These are phyloP conservation scores for Fundulus diaphanus DNA, from an alignment of 2,797 vertebrate genomes.

Conservation along the genomic window DNA sequence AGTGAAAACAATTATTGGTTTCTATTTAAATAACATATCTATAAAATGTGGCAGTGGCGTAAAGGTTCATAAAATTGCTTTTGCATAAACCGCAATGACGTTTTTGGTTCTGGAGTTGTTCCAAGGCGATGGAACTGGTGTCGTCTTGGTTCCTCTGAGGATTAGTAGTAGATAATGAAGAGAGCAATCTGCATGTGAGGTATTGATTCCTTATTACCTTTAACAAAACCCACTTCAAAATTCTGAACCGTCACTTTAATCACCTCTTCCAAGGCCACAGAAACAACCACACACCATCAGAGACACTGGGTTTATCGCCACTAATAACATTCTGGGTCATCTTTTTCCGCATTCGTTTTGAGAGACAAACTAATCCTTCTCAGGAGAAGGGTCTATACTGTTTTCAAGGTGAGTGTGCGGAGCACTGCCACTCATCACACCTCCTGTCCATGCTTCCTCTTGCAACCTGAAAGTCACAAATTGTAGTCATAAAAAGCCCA, in stretches of 20 bases:
- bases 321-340: neutral
- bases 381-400: slow-evolving; percentile 18
- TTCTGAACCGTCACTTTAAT: neutral
- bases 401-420: slow-evolving; percentile 24
- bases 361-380: slow-evolving; percentile 4
- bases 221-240: neutral
- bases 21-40: neutral
- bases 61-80: neutral
- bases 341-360: no score
- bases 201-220: neutral
- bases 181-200: neutral
- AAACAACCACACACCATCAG: neutral
- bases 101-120: neutral
- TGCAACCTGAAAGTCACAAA: neutral
- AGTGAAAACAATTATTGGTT: neutral
- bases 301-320: neutral
- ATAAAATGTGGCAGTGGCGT: no score
- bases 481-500: neutral
- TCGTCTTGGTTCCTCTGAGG: neutral
- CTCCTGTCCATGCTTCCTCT: neutral
- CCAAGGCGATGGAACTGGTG: neutral
- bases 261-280: neutral
- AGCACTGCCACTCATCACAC: neutral
- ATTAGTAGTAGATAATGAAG: neutral
- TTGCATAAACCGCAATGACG: neutral